These are phyloP conservation scores for Anolis sagrei DNA, from an alignment of 2,113 vertebrate genomes.

Conservation along the genomic window DNA sequence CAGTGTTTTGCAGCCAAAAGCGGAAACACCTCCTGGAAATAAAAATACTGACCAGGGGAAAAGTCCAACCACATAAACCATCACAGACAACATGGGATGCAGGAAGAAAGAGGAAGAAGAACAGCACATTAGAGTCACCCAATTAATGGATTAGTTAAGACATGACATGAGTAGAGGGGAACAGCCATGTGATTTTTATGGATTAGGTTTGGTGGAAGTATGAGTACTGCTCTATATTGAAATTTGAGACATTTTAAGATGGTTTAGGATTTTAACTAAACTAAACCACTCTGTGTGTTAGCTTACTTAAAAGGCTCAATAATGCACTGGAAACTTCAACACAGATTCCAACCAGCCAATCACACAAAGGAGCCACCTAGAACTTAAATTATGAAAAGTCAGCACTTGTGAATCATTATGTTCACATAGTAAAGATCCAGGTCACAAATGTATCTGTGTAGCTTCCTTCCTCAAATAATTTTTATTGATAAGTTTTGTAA, in stretches of 20 bases:
- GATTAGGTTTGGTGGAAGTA: conserved; percentile 44
- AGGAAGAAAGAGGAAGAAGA: conserved; percentile 91
- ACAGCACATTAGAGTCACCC: conserved; percentile 87
- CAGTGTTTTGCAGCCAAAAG: conserved; percentile 97
- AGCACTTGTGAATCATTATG: background rate
- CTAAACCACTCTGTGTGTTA: conserved; percentile 60
- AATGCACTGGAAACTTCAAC: conserved; percentile 64
- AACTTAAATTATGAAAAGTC: background rate
- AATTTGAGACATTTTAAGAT: conserved; percentile 16
- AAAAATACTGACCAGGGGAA: conserved; percentile 99
- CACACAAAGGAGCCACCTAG: background rate
- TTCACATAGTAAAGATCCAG: background rate
- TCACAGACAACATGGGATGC: conserved; percentile 89
- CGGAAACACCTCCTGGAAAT: conserved; percentile 99
- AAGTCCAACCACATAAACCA: conserved; percentile 91
- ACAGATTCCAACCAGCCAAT: conserved; percentile 18
- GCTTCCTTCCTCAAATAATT: background rate
- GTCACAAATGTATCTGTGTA: background rate
- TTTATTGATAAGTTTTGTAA: too few relatives aligned
- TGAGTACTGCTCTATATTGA: conserved; percentile 3
- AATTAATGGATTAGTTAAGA: conserved; percentile 77
- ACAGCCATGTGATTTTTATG: conserved; percentile 57
- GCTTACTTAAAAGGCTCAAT: conserved; percentile 66
- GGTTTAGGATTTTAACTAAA: conserved; percentile 38
- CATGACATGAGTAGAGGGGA: conserved; percentile 71